Percentiles rank a stretch among this genome's conserved stretches.
phyloP scores from a whole-genome alignment of 1,140 invertebrate species.

The Zaprionus capensis region DNA sequence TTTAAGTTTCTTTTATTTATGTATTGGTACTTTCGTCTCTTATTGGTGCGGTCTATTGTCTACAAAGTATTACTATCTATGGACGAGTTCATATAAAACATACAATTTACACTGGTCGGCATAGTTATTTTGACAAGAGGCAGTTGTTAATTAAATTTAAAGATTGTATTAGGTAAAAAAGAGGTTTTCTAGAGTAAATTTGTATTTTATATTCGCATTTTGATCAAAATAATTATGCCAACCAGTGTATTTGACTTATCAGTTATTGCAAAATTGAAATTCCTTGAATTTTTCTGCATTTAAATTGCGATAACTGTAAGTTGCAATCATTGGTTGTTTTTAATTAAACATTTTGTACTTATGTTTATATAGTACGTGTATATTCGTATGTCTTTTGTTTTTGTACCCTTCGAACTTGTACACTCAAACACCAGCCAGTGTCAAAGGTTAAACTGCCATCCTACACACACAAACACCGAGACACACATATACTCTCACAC shows the following conservation, averaged over 20 bases:
- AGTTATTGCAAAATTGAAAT: neutral
- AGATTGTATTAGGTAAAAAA: too few species aligned
- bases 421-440: slow-evolving; percentile 66
- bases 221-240: too few species aligned
- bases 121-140: too few species aligned
- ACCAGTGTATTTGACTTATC: neutral
- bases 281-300: neutral
- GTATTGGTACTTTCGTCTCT: slow-evolving; percentile 27
- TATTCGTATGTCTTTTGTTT: slow-evolving; percentile 15
- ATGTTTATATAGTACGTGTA: slow-evolving; percentile 24
- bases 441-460: slow-evolving; percentile 23
- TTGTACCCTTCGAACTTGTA: slow-evolving; percentile 39
- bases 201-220: too few species aligned
- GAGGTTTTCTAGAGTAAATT: too few species aligned
- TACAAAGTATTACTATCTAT: neutral
- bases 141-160: too few species aligned
- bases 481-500: slow-evolving; percentile 13
- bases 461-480: slow-evolving; percentile 17
- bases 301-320: neutral
- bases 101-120: too few species aligned
- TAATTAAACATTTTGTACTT: slow-evolving; percentile 1
- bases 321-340: neutral
- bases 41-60: slow-evolving; percentile 8
- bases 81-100: neutral
- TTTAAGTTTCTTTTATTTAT: slow-evolving; percentile 16